A percentile compares a stretch with the other conserved stretches of the same genome.
phyloP scores from a whole-genome alignment of 1,140 invertebrate genomes.

The Onthophagus taurus region DNA sequence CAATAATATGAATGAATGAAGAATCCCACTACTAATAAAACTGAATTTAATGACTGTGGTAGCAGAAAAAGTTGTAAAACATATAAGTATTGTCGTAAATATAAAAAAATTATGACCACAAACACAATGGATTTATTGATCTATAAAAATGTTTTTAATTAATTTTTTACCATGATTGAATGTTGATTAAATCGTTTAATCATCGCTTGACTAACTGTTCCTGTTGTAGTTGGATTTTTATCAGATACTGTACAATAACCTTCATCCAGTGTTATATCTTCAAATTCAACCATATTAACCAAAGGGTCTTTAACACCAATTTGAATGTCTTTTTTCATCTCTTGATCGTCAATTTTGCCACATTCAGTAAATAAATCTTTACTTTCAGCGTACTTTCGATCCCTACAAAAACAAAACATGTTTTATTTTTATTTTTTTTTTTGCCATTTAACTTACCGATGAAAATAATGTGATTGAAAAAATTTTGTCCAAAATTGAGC shows the following conservation, averaged over 20 bases:
- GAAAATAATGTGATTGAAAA: slow-evolving; percentile 99
- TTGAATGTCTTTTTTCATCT: slow-evolving; percentile 69
- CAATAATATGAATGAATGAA: too few relatives aligned
- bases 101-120: too few relatives aligned
- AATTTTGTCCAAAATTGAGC: slow-evolving; percentile 99
- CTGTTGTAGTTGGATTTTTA: slow-evolving; percentile 47
- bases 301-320: slow-evolving; percentile 67
- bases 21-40: too few relatives aligned
- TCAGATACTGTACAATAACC: slow-evolving; percentile 49
- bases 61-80: too few relatives aligned
- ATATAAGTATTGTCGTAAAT: too few relatives aligned
- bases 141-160: too few relatives aligned
- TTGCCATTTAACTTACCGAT: slow-evolving; percentile 48
- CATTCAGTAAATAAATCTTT: slow-evolving; percentile 96
- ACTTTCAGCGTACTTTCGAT: slow-evolving; percentile 72
- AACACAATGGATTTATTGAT: too few relatives aligned
- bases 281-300: slow-evolving; percentile 70
- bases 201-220: slow-evolving; percentile 83
- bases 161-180: slow-evolving; percentile 80
- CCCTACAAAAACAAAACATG: slow-evolving; percentile 45
- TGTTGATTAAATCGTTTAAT: slow-evolving; percentile 96
- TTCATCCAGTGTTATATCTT: slow-evolving; percentile 65
- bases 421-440: too few relatives aligned
- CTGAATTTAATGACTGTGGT: too few relatives aligned
- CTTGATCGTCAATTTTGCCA: slow-evolving; percentile 90